Conservation (phyloP, 2,113 vertebrate species). For the Amazona vittata region DNA sequence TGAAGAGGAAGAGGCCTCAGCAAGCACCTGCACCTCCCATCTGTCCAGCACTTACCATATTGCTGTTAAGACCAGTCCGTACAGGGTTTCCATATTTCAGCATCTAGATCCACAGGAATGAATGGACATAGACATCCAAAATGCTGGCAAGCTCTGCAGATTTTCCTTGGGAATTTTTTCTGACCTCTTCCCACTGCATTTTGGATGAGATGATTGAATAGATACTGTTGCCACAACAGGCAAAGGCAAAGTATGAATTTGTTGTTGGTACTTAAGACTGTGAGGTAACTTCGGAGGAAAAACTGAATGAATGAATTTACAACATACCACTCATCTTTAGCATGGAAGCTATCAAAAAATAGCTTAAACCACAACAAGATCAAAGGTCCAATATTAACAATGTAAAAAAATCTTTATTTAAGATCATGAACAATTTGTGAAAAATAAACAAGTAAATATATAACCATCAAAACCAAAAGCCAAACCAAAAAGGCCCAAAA, state of each 20-base stretch:
- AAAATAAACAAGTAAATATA: background rate
- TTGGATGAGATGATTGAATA: conserved; percentile 78
- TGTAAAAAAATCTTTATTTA: background rate
- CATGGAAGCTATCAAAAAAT: background rate
- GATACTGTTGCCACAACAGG: conserved; percentile 76
- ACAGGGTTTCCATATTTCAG: conserved; percentile 72
- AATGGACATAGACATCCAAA: conserved; percentile 71
- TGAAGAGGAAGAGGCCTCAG: background rate
- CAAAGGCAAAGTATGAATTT: conserved; percentile 59
- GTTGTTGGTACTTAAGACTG: conserved; percentile 75
- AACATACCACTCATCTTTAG: background rate
- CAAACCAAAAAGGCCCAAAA: background rate
- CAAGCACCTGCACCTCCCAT: background rate
- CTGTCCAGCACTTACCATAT: conserved; percentile 70
- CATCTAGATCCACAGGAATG: conserved; percentile 74
- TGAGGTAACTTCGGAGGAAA: background rate
- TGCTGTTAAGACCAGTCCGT: conserved; percentile 88
- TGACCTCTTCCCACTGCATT: conserved; percentile 88
- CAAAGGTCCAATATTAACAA: background rate
- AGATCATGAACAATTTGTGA: background rate
- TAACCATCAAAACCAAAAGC: no score
- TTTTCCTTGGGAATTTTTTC: conserved; percentile 82
- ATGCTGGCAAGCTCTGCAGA: conserved; percentile 83
- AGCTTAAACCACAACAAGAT: no score
- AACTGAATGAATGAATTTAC: background rate